These are phyloP conservation scores for Resseliella maxima DNA, from an alignment of 2,888 invertebrate genomes.

Conservation along the genomic window DNA sequence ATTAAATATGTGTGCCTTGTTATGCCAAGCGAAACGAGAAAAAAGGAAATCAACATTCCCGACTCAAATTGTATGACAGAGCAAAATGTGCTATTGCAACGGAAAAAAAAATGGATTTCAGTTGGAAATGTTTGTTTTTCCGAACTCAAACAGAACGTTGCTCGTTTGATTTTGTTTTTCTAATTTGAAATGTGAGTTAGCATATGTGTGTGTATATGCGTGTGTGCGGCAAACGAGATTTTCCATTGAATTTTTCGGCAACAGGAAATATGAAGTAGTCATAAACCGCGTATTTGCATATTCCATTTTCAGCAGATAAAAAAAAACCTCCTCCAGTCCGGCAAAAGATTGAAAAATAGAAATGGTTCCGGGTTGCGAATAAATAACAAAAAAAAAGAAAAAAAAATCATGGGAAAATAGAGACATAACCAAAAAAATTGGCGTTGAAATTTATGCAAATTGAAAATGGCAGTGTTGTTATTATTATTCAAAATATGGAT, in stretches of 20 bases:
- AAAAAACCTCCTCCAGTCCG: not conserved
- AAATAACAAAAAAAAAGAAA: too few relatives aligned
- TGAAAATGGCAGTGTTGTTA: conserved; percentile 36
- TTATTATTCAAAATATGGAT: conserved; percentile 18
- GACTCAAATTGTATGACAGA: not conserved
- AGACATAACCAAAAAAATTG: not conserved
- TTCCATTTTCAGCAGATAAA: not conserved
- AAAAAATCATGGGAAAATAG: too few relatives aligned
- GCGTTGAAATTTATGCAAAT: conserved; percentile 9
- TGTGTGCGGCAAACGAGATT: not conserved
- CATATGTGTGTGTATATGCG: not conserved
- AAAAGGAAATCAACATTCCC: not conserved
- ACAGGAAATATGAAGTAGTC: not conserved
- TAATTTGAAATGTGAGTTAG: not conserved
- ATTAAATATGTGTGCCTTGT: not conserved
- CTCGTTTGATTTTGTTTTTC: too few relatives aligned
- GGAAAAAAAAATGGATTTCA: not conserved
- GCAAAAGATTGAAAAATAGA: not conserved
- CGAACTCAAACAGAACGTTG: not conserved
- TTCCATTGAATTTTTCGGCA: not conserved
- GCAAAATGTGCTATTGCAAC: not conserved
- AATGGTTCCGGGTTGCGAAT: too few relatives aligned
- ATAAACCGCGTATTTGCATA: conserved; percentile 17
- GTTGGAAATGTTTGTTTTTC: conserved; percentile 6
- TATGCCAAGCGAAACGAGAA: not conserved